Evolutionary conservation across 37 sponge, comb jelly and placozoan genomes (phyloP), one percentile per base, ranked within the genome.

Genomic region (Amphimedon queenslandica): DNA sequence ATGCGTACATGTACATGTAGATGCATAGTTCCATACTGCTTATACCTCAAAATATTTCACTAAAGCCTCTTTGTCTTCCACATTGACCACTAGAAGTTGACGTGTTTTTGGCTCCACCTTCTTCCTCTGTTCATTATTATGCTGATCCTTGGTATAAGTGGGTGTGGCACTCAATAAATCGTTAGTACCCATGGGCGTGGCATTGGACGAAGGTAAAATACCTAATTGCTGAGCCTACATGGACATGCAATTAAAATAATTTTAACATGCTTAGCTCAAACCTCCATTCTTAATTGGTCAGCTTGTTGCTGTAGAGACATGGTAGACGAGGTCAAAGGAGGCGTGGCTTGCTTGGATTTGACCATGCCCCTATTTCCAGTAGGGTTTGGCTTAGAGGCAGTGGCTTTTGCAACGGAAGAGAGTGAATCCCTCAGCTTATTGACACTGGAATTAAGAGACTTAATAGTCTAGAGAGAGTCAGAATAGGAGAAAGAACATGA

Each of bases 11-110:
- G n/a, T n/a, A n/a, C n/a, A n/a, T n/a, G n/a, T n/a, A n/a, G n/a
- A n/a, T n/a, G n/a, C n/a, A n/a, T n/a, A n/a, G n/a, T n/a, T n/a
- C n/a, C n/a, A n/a, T n/a, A n/a, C n/a, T n/a, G n/a, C 53, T n/a
- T n/a, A 55, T 25, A 88, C 89, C 70, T 88, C 89, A 82, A 88
- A 79, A 57, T 82, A 74, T 6, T 57, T 33, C 2, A 74, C 74
- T 34, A 88, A 76, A 40, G 74, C 34, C 35, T 82, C 78, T 60
- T 67, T 73, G 43, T 88, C 71, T 27, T 63, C 65, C 4, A 60
- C 84, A 35, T 75, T 65, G 41, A 88, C 65, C 38, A 88, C 89
- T 33, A 88, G 66, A 35, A 88, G 58, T 43, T 82, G 69, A 30
- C 74, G 37, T 0, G 72, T 78, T 57, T 72, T 84, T 29, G 23